Percentiles rank a stretch among this genome's conserved stretches.
Evolutionary conservation across 2,797 vertebrate genomes (phyloP).

Genomic region (Champsocephalus gunnari): DNA sequence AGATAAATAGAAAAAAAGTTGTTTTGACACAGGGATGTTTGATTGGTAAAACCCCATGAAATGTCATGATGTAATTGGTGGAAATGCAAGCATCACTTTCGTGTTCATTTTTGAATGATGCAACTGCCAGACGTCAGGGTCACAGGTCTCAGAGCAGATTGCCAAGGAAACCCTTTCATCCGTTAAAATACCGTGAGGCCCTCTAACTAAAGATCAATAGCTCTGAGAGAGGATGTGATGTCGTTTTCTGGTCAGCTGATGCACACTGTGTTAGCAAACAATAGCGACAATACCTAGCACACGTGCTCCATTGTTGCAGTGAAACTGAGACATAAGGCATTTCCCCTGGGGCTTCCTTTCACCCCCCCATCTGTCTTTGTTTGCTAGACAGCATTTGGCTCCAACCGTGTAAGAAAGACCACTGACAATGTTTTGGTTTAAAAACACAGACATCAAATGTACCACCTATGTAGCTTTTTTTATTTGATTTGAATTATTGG

Average conservation of each 20-base stretch:
- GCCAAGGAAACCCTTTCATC: constrained; percentile 70
- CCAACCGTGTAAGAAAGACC: constrained; percentile 54
- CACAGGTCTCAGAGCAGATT: constrained; percentile 46
- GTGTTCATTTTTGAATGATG: constrained; percentile 80
- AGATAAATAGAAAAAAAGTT: neutral
- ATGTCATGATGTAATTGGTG: constrained; percentile 50
- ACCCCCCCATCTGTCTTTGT: constrained; percentile 73
- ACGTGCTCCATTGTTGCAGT: constrained; percentile 78
- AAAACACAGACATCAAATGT: constrained; percentile 32
- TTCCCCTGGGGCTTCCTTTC: constrained; percentile 65
- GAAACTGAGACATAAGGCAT: constrained; percentile 81
- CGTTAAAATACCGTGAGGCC: constrained; percentile 74
- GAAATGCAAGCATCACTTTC: constrained; percentile 45
- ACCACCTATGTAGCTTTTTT: neutral
- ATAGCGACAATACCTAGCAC: constrained; percentile 67
- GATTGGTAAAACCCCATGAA: constrained; percentile 61
- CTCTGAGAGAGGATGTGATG: constrained; percentile 73
- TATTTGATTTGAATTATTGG: too few species aligned
- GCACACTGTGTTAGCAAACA: constrained; percentile 69
- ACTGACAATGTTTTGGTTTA: constrained; percentile 65
- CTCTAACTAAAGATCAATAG: constrained; percentile 69
- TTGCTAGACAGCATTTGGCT: constrained; percentile 64
- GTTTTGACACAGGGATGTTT: constrained; percentile 36
- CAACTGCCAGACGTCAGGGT: constrained; percentile 67
- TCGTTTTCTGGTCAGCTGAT: constrained; percentile 76